Evolutionary conservation across 2,113 vertebrate species (phyloP).

Genomic region (Sinocyclocheilus anshuiensis): DNA sequence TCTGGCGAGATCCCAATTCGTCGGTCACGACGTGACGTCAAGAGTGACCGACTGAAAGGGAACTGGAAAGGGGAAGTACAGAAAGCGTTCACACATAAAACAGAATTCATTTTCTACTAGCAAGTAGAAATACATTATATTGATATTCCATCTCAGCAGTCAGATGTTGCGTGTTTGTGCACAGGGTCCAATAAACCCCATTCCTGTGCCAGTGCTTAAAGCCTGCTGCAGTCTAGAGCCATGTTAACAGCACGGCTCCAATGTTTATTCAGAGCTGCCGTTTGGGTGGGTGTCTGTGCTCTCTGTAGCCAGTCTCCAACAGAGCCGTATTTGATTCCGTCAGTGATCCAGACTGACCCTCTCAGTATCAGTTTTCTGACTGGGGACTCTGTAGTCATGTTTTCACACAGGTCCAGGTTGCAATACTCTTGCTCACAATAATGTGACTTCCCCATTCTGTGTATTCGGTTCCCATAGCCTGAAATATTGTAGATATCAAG

Average conservation of each 20-base stretch:
- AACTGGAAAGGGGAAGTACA: not conserved
- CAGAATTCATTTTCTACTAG: not conserved
- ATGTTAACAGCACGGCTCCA: conserved; percentile 2
- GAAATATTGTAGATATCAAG: conserved; percentile 1
- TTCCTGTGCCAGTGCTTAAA: conserved; percentile 4
- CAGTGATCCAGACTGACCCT: conserved; percentile 31
- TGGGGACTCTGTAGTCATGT: conserved; percentile 12
- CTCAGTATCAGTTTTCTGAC: conserved; percentile 15
- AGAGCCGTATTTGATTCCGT: conserved; percentile 47
- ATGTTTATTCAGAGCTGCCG: conserved; percentile 21
- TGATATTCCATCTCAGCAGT: conserved; percentile 35
- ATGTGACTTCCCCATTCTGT: conserved; percentile 7
- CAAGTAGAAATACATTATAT: not conserved
- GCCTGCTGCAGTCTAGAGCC: not conserved
- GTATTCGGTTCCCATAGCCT: not conserved
- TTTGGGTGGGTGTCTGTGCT: not conserved
- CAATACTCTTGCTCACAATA: conserved; percentile 21
- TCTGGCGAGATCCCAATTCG: too few relatives aligned
- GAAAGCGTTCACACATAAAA: not conserved
- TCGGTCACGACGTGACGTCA: too few relatives aligned
- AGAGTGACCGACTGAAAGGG: too few relatives aligned
- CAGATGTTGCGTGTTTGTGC: not conserved
- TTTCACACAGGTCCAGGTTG: conserved; percentile 23
- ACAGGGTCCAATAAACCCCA: conserved; percentile 12
- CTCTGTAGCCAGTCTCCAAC: conserved; percentile 25